Base-by-base conservation (phyloP, 2,113 vertebrate genomes). In the Daubentonia madagascariensis region DNA sequence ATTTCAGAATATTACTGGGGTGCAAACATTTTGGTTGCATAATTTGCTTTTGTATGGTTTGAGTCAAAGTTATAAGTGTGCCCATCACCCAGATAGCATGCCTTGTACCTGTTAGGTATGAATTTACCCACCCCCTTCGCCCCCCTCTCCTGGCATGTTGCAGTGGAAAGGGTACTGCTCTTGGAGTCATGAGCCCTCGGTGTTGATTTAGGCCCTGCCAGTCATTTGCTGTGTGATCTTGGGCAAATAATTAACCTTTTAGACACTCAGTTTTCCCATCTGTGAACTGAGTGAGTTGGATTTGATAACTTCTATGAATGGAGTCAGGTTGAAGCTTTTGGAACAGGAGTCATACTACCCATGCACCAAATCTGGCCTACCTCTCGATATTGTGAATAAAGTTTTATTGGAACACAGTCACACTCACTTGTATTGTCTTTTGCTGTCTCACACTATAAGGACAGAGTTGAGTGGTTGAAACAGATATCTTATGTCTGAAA, bases 341-440 rank as follows among this genome's bases (percentile, higher is more conserved):
- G 75, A 91, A 89, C 35, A 32, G 14, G 8, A 23, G 6, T 65
- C 54, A 14, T n/a, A 37, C 22, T 45, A 30, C 25, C 10, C 17
- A 1, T 48, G 72, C 45, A 18, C 17, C 30, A 85, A 79, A 80
- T 89, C 50, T 43, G 17, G 8, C 48, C 12, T 54, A 18, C 14
- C 12, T 40, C 25, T 72, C 54, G n/a, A 35, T 72, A 95, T 65
- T 65, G 25, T 84, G 87, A 96, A 96, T 83, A 86, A 73, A 86
- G 45, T 89, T 94, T 84, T 96, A 72, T 84, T 92, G 61, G 48
- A 80, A 67, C 16, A 37, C 18, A 85, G 18, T 20, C 22, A 81
- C 8, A 16, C 20, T 84, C 65, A 43, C 25, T 59, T 32, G 37
- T 80, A 35, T n/a, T 96, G 35, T 68, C 13, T 67, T 35, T 67